phyloP scores from a whole-genome alignment of 2,797 vertebrate species.

The Glossophaga mutica region DNA sequence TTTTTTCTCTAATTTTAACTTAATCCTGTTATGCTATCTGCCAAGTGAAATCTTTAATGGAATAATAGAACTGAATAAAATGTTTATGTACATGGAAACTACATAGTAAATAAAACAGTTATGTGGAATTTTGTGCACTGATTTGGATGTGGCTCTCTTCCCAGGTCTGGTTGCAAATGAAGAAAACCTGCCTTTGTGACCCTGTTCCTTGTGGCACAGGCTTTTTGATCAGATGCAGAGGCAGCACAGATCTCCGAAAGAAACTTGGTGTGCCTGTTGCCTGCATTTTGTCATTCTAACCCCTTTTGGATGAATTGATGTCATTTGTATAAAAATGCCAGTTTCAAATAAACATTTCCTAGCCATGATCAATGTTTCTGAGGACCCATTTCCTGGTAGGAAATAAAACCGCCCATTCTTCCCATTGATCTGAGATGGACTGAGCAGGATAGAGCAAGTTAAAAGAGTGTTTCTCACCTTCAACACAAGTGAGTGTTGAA shows the following conservation, averaged over 20 bases:
- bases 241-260: not conserved
- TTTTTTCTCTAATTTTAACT: not conserved
- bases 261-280: not conserved
- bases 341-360: constrained; percentile 46
- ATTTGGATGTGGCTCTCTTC: not conserved
- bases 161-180: not conserved
- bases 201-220: not conserved
- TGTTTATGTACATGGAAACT: not conserved
- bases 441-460: not conserved
- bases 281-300: not conserved
- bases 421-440: not conserved
- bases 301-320: not conserved
- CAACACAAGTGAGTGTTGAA: not conserved
- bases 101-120: not conserved
- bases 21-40: not conserved
- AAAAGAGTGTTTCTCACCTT: not conserved
- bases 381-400: not conserved
- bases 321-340: constrained; percentile 9
- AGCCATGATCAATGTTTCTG: not conserved
- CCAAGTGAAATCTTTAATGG: not conserved
- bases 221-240: not conserved
- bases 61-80: not conserved
- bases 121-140: not conserved
- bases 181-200: not conserved
- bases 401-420: not conserved